Percentiles rank a stretch among this genome's conserved stretches.
Evolutionary conservation across 2,113 vertebrate genomes (phyloP).

Genomic region (Taxidea taxus): DNA sequence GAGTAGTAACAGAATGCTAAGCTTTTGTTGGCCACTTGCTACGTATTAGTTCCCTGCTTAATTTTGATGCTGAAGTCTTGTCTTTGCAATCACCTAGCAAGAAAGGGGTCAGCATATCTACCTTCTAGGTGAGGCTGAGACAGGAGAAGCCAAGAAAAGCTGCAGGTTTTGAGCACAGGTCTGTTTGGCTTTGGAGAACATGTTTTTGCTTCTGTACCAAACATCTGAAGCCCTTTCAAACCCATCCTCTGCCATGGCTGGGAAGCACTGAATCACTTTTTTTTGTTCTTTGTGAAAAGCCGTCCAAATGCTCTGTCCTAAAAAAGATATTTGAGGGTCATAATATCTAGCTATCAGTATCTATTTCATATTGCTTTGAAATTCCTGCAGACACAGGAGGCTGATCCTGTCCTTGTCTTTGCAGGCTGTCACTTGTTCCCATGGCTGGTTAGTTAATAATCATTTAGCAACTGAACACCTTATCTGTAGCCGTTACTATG

Average conservation of each 20-base stretch:
- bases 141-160: neutral
- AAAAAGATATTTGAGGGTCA: neutral
- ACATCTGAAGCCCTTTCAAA: neutral
- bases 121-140: neutral
- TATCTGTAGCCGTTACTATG: neutral
- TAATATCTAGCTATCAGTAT: neutral
- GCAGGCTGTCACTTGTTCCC: neutral
- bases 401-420: neutral
- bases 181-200: neutral
- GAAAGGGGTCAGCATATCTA: neutral
- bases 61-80: neutral
- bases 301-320: neutral
- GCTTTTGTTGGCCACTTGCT: neutral
- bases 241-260: neutral
- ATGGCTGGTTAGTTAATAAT: neutral
- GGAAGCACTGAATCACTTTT: neutral
- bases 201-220: neutral
- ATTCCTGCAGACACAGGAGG: neutral
- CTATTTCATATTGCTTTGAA: neutral
- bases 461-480: neutral
- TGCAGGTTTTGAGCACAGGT: neutral
- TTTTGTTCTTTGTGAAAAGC: neutral
- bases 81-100: neutral
- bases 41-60: neutral
- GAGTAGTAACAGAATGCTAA: no score